Conservation (phyloP, 2,888 invertebrate species). For the Melinopterus prodromus region DNA sequence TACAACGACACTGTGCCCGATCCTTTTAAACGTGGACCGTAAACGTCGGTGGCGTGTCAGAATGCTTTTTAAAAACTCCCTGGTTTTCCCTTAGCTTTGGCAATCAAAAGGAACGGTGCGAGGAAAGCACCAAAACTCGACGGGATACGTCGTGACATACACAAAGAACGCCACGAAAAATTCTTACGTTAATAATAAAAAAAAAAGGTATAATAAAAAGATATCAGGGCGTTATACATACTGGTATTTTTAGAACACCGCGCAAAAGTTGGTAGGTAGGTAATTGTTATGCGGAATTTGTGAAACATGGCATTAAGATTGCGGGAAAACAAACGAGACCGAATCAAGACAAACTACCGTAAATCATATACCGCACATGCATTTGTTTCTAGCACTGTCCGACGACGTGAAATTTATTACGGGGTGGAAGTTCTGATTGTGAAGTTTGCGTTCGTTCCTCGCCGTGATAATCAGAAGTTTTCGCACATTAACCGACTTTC, state of each 20-base stretch:
- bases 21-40: neutral
- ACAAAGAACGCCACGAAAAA: neutral
- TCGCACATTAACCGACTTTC: conserved; percentile 4
- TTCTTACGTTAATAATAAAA: neutral
- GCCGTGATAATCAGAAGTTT: neutral
- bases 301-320: neutral
- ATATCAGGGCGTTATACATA: neutral
- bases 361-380: neutral
- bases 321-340: neutral
- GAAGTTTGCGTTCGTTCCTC: neutral
- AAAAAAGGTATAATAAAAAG: neutral
- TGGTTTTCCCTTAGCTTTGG: neutral
- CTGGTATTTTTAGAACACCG: neutral
- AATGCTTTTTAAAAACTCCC: neutral
- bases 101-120: neutral
- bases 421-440: neutral
- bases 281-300: neutral
- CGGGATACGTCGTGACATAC: neutral
- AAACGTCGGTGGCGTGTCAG: neutral
- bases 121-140: neutral
- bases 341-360: neutral
- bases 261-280: neutral
- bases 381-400: neutral
- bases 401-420: neutral
- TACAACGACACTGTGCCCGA: neutral